Percentiles rank a stretch among this genome's conserved stretches.
These are phyloP conservation scores for Cryptosula pallasiana DNA, from an alignment of 2,888 invertebrate species.

Conservation along the genomic window DNA sequence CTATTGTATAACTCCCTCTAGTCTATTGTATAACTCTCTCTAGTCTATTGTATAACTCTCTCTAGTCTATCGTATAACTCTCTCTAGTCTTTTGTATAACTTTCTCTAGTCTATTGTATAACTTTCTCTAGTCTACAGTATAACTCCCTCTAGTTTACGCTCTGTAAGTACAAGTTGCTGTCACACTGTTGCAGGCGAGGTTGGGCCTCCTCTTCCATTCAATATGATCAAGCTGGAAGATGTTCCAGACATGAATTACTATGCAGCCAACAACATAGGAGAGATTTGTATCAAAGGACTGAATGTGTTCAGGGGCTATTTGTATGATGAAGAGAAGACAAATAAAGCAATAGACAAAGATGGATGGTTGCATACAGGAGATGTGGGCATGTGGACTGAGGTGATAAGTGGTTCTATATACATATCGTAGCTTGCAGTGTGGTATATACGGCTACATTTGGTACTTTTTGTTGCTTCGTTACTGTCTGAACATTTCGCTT, in stretches of 20 bases:
- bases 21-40: too few relatives aligned
- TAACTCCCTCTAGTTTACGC: too few relatives aligned
- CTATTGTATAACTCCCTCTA: too few relatives aligned
- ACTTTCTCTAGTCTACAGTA: too few relatives aligned
- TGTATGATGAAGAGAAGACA: constrained; percentile 88
- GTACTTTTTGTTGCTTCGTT: too few relatives aligned
- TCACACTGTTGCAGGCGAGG: constrained; percentile 71
- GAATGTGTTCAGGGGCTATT: constrained; percentile 89
- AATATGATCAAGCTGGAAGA: constrained; percentile 91
- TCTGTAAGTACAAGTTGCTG: too few relatives aligned
- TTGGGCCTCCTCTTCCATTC: constrained; percentile 92
- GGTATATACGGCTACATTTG: too few relatives aligned
- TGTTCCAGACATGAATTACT: constrained; percentile 89
- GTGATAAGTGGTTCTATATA: not conserved
- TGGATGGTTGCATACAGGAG: constrained; percentile 76
- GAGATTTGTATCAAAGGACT: constrained; percentile 83
- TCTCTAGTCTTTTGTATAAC: too few relatives aligned
- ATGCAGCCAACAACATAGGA: constrained; percentile 41
- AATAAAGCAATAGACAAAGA: constrained; percentile 67
- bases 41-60: too few relatives aligned
- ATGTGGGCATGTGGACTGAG: constrained; percentile 84
- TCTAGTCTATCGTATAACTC: too few relatives aligned
- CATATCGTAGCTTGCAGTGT: not conserved
- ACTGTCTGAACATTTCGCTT: too few relatives aligned
- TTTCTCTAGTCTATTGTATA: too few relatives aligned